Evolutionary conservation across 2,113 vertebrate species (phyloP).

Genomic region (Himantopus leucocephalus): DNA sequence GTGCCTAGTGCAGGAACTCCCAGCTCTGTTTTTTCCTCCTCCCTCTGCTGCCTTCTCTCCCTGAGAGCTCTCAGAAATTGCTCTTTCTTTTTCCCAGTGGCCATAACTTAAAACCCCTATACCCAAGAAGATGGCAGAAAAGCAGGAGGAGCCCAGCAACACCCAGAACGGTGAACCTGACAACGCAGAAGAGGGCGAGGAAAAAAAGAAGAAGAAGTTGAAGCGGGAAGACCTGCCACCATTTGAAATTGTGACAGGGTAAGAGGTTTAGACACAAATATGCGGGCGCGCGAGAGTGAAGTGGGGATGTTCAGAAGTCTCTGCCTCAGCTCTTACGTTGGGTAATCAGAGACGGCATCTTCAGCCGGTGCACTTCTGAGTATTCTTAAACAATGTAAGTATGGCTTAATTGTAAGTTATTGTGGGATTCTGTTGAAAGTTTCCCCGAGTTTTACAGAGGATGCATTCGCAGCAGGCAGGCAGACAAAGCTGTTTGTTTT

Average conservation of each 20-base stretch:
- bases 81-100: slow-evolving; percentile 5
- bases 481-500: neutral
- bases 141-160: slow-evolving; percentile 65
- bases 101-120: neutral
- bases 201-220: slow-evolving; percentile 66
- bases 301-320: neutral
- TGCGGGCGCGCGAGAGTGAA: neutral
- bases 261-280: slow-evolving; percentile 13
- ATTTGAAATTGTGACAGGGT: slow-evolving; percentile 91
- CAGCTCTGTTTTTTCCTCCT: slow-evolving; percentile 32
- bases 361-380: neutral
- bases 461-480: neutral
- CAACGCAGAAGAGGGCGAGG: slow-evolving; percentile 12
- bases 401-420: neutral
- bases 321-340: neutral
- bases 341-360: neutral
- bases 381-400: neutral
- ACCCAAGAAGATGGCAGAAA: slow-evolving; percentile 73
- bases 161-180: slow-evolving; percentile 72
- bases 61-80: neutral
- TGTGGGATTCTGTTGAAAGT: neutral
- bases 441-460: neutral
- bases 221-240: slow-evolving; percentile 85
- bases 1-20: slow-evolving; percentile 45
- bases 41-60: neutral